phyloP scores from a whole-genome alignment of 37 sponge, comb jelly and placozoan genomes.

The Spongia lamella region DNA sequence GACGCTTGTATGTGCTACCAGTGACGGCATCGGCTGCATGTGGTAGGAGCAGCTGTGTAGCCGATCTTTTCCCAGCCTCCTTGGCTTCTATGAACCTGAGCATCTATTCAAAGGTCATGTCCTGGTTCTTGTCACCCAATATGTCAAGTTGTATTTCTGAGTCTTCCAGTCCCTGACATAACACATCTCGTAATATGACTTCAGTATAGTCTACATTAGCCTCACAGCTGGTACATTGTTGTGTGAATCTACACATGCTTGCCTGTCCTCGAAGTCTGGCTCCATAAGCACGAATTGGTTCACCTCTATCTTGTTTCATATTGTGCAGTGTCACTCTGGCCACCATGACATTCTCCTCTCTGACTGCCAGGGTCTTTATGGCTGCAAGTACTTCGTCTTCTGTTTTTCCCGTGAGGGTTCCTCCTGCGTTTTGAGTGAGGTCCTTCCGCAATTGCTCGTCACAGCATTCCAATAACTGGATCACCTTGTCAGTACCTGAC shows the following conservation, averaged over 20 bases:
- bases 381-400: too few species aligned
- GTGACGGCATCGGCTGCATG: too few species aligned
- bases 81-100: too few species aligned
- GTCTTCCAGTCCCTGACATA: constrained; percentile 38
- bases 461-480: constrained; percentile 45
- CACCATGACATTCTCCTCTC: too few species aligned
- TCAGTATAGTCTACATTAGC: constrained; percentile 39
- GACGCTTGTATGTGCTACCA: too few species aligned
- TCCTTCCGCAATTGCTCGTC: constrained; percentile 48
- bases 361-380: too few species aligned
- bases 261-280: constrained; percentile 35
- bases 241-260: constrained; percentile 34
- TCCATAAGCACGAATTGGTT: constrained; percentile 32
- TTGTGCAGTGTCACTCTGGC: constrained; percentile 37
- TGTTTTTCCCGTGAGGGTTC: too few species aligned
- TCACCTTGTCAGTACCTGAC: constrained; percentile 17
- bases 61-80: too few species aligned
- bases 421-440: constrained; percentile 34
- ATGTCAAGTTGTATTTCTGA: constrained; percentile 37
- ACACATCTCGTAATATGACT: too few species aligned
- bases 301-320: constrained; percentile 54
- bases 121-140: constrained; percentile 35
- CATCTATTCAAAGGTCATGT: too few species aligned
- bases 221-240: constrained; percentile 22
- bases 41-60: too few species aligned